phyloP scores from a whole-genome alignment of 2,797 vertebrate species.

The Liasis olivaceus region DNA sequence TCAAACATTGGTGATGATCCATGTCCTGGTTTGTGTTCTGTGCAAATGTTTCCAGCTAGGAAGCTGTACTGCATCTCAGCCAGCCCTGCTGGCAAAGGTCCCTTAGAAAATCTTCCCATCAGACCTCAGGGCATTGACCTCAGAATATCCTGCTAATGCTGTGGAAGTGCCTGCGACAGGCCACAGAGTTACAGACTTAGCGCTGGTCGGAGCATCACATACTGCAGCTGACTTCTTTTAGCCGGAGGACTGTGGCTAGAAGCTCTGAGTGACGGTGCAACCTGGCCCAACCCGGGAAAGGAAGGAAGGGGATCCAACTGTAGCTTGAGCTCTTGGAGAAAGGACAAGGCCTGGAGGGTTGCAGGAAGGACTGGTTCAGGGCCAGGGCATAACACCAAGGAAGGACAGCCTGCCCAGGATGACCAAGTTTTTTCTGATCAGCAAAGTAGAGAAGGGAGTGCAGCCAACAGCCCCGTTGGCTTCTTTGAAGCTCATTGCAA shows the following conservation, averaged over 20 bases:
- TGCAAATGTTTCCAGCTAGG: not conserved
- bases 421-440: not conserved
- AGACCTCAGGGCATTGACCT: not conserved
- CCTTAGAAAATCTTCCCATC: not conserved
- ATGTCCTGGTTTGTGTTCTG: not conserved
- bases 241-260: not conserved
- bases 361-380: not conserved
- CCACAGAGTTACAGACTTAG: not conserved
- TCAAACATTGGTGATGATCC: not conserved
- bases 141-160: not conserved
- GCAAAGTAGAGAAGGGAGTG: not conserved
- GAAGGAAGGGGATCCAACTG: not conserved
- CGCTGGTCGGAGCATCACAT: not conserved
- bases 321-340: not conserved
- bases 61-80: not conserved
- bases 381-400: not conserved
- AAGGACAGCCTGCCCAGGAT: not conserved
- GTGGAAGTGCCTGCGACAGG: not conserved
- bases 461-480: not conserved
- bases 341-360: not conserved
- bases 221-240: not conserved
- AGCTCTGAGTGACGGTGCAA: too few relatives aligned
- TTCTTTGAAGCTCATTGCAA: not conserved
- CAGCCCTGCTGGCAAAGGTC: not conserved
- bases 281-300: not conserved